Evolutionary conservation across 2,113 vertebrate species (phyloP).

Genomic region (Sitta europaea): DNA sequence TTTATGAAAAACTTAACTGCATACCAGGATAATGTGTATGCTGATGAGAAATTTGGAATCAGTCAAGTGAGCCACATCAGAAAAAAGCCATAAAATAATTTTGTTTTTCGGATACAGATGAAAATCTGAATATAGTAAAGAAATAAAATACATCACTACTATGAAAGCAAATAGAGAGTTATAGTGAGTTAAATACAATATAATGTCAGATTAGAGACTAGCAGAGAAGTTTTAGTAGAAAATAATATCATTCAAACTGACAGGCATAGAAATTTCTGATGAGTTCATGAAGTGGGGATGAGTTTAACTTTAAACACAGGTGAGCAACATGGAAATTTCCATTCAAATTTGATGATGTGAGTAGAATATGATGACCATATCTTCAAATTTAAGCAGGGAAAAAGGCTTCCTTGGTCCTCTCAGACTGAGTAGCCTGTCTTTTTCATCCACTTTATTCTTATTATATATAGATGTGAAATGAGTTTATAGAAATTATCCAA

Average conservation of each 20-base stretch:
- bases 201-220: neutral
- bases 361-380: neutral
- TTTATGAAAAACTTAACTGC: neutral
- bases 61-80: neutral
- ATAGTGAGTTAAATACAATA: neutral
- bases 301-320: neutral
- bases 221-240: neutral
- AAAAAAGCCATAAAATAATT: neutral
- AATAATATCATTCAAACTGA: neutral
- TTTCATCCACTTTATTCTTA: neutral
- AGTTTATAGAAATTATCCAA: neutral
- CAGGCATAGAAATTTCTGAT: neutral
- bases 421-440: neutral
- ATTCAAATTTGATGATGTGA: neutral
- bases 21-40: neutral
- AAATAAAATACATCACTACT: neutral
- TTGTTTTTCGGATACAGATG: neutral
- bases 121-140: neutral
- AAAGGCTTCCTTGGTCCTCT: neutral
- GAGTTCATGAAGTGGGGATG: neutral
- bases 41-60: neutral
- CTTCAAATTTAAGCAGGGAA: neutral
- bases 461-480: neutral
- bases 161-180: neutral
- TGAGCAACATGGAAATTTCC: neutral